Base-by-base conservation (phyloP, 2,888 invertebrate genomes). In the Meganola albula region DNA sequence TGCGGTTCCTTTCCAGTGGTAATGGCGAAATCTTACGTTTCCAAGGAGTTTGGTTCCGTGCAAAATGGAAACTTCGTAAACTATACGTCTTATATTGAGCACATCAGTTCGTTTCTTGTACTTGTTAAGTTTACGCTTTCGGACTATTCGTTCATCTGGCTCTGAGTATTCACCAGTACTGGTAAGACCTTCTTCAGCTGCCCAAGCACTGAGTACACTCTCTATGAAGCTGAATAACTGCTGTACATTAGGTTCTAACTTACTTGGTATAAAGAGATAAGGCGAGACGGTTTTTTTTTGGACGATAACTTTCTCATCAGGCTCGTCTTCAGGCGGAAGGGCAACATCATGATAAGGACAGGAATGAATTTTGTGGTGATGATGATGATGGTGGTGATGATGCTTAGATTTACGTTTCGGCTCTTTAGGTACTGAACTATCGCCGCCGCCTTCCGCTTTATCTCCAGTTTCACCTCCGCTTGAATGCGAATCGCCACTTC, bases 1-100 rank as follows among this genome's bases (percentile, higher is more conserved):
- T 34, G 94, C 92, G 23, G 94, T 92, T 44, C 93, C 91, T 61
- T 94, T 92, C 91, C 93, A 94, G 76, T 95, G 95, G 58, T 92
- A 90, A 72, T 95, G 95, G 26, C 92, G 88, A 71, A 89, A 92
- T 47, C 92, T 84, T 27, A 92, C 87, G 63, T 91, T 92, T 26
- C 92, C 92, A 51, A 92, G 77, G 50, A 90, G 87, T 42, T 89
- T 85, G 4, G 91, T 89, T 12, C 91, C 92, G 31, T 88, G 88
- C 40, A 92, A 68, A 52, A 90, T 90, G n/a, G 91, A 89, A 18
- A 92, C 92, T 63, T 92, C 92, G 48, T 88, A 88, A 16, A 91
- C 92, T 42, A 92, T 88, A 16, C 92, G 87, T 30, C 90, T 82
- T 48, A 92, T 91, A 57, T 91, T 91, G 44, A 92, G 87, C 46